phyloP scores from a whole-genome alignment of 2,113 vertebrate genomes.

The Heloderma charlesbogerti region DNA sequence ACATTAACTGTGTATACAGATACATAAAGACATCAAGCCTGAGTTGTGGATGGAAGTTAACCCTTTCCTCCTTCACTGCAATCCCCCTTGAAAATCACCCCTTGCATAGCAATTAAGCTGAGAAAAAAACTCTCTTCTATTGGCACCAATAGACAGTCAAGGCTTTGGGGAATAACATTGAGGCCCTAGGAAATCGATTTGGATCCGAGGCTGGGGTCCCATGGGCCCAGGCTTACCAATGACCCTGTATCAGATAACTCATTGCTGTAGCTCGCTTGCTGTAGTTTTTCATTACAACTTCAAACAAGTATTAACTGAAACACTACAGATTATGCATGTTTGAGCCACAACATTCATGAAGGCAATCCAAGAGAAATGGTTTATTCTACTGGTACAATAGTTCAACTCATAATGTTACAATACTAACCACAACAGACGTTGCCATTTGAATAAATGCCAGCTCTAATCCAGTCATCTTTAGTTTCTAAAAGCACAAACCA shows the following conservation, averaged over 20 bases:
- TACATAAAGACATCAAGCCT: background rate
- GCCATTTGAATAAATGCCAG: constrained; percentile 21
- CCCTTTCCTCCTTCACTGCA: background rate
- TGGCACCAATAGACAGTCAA: too few species aligned
- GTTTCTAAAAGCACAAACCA: constrained; percentile 14
- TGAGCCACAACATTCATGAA: background rate
- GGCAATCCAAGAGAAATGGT: constrained; percentile 27
- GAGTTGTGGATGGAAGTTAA: background rate
- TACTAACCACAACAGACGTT: background rate
- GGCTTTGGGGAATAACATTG: too few species aligned
- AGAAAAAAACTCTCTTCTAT: too few species aligned
- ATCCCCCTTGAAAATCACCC: background rate
- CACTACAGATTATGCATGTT: background rate
- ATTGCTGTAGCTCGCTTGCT: constrained; percentile 32
- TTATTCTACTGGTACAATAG: background rate
- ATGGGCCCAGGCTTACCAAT: too few species aligned
- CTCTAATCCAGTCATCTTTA: constrained; percentile 45
- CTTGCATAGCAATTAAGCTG: too few species aligned
- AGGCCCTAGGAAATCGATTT: too few species aligned
- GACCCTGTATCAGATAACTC: background rate
- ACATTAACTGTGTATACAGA: constrained; percentile 22
- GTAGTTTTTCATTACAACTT: background rate
- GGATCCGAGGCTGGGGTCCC: too few species aligned
- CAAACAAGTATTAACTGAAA: background rate
- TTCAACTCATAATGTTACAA: constrained; percentile 8